A percentile compares a stretch with the other conserved stretches of the same genome.
Conservation (phyloP, 2,113 vertebrate species). For the Pygoscelis antarcticus region DNA sequence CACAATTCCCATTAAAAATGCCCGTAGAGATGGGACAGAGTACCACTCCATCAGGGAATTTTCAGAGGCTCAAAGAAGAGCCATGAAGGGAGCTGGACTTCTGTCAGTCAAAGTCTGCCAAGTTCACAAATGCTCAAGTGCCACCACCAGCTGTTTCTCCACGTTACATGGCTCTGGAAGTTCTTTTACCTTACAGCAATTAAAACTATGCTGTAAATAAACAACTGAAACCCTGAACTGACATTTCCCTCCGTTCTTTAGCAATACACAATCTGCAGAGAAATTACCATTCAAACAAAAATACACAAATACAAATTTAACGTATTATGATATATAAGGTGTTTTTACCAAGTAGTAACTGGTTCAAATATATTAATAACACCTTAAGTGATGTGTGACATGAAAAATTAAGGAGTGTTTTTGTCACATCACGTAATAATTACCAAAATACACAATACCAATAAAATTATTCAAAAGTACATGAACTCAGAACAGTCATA, state of each 20-base stretch:
- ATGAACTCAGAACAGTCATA: neutral
- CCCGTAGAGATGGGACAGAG: neutral
- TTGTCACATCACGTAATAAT: neutral
- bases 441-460: neutral
- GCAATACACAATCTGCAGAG: neutral
- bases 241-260: neutral
- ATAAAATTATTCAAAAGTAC: neutral
- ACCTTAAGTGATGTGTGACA: neutral
- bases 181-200: neutral
- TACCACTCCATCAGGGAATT: neutral
- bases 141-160: neutral
- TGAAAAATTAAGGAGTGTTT: neutral
- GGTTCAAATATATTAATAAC: neutral
- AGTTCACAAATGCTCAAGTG: neutral
- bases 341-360: neutral
- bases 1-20: neutral
- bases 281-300: neutral
- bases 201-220: neutral
- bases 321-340: fast-evolving
- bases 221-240: neutral
- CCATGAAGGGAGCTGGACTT: neutral
- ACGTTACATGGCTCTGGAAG: neutral
- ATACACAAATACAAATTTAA: neutral
- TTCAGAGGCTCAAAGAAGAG: neutral
- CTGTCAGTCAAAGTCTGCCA: neutral